Base-by-base conservation (phyloP, 2,888 invertebrate genomes). In the Xylocampa areola region DNA sequence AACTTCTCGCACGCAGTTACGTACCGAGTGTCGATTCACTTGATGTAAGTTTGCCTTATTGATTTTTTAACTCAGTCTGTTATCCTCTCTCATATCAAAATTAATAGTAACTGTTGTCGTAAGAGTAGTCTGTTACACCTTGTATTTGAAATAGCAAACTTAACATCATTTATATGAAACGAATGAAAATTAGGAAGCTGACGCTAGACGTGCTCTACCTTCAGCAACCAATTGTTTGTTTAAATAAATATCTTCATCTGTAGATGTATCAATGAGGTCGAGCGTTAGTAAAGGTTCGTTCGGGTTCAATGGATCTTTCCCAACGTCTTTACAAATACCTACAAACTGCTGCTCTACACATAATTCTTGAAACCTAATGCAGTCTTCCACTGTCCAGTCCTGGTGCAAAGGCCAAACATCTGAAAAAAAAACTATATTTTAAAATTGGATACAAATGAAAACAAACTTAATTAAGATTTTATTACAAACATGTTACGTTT, bases 311-410 rank as follows among this genome's bases (percentile, higher is more conserved):
- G 95, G 94, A 75, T 96, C 96, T 35, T 92, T 92, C 52, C 95
- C 95, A 6, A 96, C 94, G 14, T 95, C 94, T 63, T 95, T 94
- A 44, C 97, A 94, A 40, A 96, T 84, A 0, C 97, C 96, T 10
- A 96, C 96, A 66, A 97, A 96, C 45, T 95, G 93, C 74, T 96
- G 95, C 27, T 96, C 95, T 27, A 96, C 95, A 4, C 97, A 96
- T 62, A 97, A 80, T 68, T 96, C 94, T 76, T 96, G 96, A 82
- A 97, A 97, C 57, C 95, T 90, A 45, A 96, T 88, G 76, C 96
- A 96, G 85, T 97, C 97, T 72, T 96, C 96, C 68, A 96, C 95
- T 0, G 95, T 94, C 96, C 97, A 97, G 86, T 97, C 96, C 73
- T 90, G 91, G 70, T 95, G 94, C 14, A 92, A 85, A 27, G 95